Evolutionary conservation across 1,140 invertebrate species (phyloP).

Genomic region (Megalopta genalis): DNA sequence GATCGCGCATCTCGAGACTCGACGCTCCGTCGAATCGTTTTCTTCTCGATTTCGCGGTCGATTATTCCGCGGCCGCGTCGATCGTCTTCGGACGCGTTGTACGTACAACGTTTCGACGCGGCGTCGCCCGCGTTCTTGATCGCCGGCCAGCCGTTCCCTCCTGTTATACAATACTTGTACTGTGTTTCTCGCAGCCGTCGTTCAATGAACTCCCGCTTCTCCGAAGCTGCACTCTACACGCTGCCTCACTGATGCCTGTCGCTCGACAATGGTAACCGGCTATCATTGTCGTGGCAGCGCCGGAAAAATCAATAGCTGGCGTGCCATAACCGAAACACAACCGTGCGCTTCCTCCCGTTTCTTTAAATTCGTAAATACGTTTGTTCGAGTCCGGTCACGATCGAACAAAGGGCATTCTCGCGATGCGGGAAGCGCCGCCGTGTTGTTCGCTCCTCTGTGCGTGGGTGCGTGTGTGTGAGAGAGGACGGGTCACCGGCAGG

Average conservation of each 20-base stretch:
- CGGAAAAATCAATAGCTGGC: slow-evolving; percentile 57
- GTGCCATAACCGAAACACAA: slow-evolving; percentile 27
- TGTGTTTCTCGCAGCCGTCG: slow-evolving; percentile 15
- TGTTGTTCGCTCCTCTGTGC: too few relatives aligned
- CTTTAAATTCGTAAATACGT: slow-evolving; percentile 1
- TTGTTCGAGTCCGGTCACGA: neutral
- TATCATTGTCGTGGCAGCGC: slow-evolving; percentile 41
- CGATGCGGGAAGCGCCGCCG: neutral
- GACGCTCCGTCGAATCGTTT: too few relatives aligned
- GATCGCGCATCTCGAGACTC: too few relatives aligned
- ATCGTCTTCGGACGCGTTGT: neutral
- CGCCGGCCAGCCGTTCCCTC: neutral
- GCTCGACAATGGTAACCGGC: slow-evolving; percentile 28
- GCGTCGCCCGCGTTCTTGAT: neutral
- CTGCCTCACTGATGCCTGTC: slow-evolving; percentile 7
- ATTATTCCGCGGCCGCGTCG: too few relatives aligned
- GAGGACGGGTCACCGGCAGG: neutral
- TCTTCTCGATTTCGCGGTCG: too few relatives aligned
- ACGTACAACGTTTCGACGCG: neutral
- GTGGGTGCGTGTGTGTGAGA: neutral
- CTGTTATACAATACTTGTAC: slow-evolving; percentile 6
- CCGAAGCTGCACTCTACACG: slow-evolving; percentile 2
- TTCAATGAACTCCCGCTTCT: slow-evolving; percentile 34
- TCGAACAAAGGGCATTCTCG: neutral
- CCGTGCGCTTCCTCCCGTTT: neutral